phyloP scores from a whole-genome alignment of 1,140 invertebrate species.

The Diabrotica virgifera region DNA sequence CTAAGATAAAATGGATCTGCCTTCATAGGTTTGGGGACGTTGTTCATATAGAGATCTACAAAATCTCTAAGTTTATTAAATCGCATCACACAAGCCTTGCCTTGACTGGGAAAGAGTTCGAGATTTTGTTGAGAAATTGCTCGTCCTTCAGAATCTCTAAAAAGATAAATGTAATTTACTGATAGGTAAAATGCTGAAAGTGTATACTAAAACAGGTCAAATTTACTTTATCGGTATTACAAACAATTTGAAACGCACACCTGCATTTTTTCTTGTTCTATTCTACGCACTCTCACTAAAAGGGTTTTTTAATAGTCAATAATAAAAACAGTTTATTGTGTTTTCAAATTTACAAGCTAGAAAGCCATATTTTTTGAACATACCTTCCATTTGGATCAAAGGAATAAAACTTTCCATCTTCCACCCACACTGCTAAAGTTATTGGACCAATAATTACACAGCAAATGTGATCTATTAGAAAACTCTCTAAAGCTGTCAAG shows the following conservation, averaged over 20 bases:
- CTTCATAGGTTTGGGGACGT: slow-evolving; percentile 43
- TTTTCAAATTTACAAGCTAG: too few species aligned
- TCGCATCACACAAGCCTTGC: slow-evolving; percentile 42
- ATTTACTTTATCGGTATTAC: too few species aligned
- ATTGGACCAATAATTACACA: slow-evolving; percentile 41
- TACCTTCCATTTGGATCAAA: slow-evolving; percentile 42
- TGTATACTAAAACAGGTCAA: too few species aligned
- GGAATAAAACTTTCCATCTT: slow-evolving; percentile 38
- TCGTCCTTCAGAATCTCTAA: slow-evolving; percentile 11
- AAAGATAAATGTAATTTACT: slow-evolving; percentile 1
- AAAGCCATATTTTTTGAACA: not conserved
- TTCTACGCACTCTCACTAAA: too few species aligned
- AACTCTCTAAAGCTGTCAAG: slow-evolving; percentile 36
- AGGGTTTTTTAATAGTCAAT: too few species aligned
- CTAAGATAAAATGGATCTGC: slow-evolving; percentile 51
- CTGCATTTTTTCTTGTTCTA: too few species aligned
- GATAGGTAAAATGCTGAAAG: too few species aligned
- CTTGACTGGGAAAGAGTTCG: slow-evolving; percentile 18
- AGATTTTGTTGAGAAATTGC: not conserved
- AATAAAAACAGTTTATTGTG: too few species aligned
- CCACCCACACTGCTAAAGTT: slow-evolving; percentile 38
- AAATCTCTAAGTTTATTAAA: slow-evolving; percentile 38
- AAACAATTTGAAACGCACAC: too few species aligned
- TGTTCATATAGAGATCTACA: slow-evolving; percentile 46
- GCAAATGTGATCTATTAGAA: slow-evolving; percentile 37